phyloP scores from a whole-genome alignment of 2,113 vertebrate species.

The Myrmecophaga tridactyla region DNA sequence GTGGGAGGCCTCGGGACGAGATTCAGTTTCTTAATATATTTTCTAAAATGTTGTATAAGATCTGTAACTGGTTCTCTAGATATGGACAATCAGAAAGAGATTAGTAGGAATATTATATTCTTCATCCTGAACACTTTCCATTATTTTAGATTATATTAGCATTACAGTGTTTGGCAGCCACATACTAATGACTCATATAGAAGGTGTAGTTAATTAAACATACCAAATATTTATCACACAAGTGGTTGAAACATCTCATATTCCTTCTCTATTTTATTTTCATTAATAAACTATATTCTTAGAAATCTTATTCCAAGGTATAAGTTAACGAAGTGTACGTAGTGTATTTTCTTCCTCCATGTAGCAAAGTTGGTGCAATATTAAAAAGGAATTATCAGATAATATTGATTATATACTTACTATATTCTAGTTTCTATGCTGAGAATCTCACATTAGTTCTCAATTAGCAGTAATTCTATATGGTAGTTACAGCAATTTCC shows the following conservation, averaged over 20 bases:
- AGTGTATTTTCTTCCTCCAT: neutral
- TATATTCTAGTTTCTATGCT: neutral
- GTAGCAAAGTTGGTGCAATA: neutral
- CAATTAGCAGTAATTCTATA: neutral
- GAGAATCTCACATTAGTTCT: neutral
- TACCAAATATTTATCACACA: neutral
- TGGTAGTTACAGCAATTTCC: neutral
- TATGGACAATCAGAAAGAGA: neutral
- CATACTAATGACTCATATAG: neutral
- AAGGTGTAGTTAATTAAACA: neutral
- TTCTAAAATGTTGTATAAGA: neutral
- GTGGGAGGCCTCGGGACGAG: neutral
- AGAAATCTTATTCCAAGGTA: neutral
- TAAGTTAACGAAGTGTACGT: neutral
- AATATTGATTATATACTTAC: neutral
- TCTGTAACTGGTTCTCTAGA: neutral
- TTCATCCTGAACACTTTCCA: neutral
- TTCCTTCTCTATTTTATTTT: neutral
- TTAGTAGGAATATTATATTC: neutral
- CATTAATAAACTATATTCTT: neutral
- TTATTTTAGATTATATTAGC: neutral
- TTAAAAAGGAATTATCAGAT: neutral
- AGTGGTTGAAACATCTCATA: neutral
- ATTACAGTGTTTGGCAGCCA: neutral
- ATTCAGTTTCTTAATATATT: neutral